Percentiles rank a stretch among this genome's conserved stretches.
These are phyloP conservation scores for Spodoptera frugiperda DNA, from an alignment of 1,140 invertebrate genomes.

Conservation along the genomic window DNA sequence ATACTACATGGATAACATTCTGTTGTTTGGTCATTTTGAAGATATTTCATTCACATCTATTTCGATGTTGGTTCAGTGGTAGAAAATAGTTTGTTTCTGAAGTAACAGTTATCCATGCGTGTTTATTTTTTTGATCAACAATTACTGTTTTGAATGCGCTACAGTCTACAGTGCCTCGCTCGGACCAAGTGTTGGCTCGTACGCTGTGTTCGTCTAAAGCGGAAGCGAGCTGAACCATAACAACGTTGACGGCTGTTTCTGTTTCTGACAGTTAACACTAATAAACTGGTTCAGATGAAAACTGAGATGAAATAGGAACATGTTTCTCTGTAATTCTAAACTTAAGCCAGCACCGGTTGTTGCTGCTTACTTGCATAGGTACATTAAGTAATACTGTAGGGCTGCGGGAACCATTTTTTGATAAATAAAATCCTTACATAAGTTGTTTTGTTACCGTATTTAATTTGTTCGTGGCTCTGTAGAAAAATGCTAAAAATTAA, in stretches of 20 bases:
- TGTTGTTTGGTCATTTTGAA: neutral
- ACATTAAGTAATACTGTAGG: conserved; percentile 24
- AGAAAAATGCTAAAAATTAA: no score
- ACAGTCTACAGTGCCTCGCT: conserved; percentile 60
- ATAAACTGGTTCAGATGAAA: conserved; percentile 70
- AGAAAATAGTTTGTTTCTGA: conserved; percentile 11
- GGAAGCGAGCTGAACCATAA: conserved; percentile 74
- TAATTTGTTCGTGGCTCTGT: no score
- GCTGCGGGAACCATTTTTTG: neutral
- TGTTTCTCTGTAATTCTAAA: conserved; percentile 65
- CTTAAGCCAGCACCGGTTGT: conserved; percentile 33
- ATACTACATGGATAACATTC: no score
- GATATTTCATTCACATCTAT: neutral
- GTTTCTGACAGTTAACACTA: conserved; percentile 69
- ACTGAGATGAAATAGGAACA: conserved; percentile 67
- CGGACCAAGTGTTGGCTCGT: conserved; percentile 40
- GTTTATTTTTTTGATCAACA: conserved; percentile 73
- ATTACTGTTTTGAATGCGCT: conserved; percentile 61
- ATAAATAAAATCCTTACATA: neutral
- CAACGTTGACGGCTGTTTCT: conserved; percentile 66
- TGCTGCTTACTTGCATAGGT: conserved; percentile 2
- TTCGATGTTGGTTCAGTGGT: no score
- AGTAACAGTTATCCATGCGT: conserved; percentile 57
- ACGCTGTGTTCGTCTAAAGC: conserved; percentile 58
- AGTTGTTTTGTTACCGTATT: no score